A percentile compares a stretch with the other conserved stretches of the same genome.
Conservation (phyloP, 2,113 vertebrate genomes). For the Condylura cristata region DNA sequence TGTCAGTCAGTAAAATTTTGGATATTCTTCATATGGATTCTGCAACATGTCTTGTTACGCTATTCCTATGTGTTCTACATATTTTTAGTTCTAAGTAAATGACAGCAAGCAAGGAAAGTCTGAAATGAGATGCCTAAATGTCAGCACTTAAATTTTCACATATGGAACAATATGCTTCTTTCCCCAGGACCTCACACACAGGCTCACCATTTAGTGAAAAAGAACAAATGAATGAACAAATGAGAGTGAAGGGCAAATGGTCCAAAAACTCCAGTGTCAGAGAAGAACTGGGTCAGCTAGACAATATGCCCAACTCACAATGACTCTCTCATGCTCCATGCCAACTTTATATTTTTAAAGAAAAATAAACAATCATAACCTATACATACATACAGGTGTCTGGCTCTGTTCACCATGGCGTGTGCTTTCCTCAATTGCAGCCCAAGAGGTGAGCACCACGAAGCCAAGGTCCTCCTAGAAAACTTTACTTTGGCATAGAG, state of each 20-base stretch:
- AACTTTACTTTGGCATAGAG: background rate
- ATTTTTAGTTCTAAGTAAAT: slow-evolving; percentile 49
- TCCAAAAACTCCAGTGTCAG: background rate
- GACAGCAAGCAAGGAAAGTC: background rate
- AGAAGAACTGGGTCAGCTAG: background rate
- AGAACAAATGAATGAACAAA: background rate
- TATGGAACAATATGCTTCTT: background rate
- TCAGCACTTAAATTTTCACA: background rate
- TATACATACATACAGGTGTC: background rate
- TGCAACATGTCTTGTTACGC: slow-evolving; percentile 18
- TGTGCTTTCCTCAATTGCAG: background rate
- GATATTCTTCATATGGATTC: slow-evolving; percentile 57
- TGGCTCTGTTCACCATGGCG: background rate
- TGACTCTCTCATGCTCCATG: background rate
- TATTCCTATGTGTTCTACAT: slow-evolving; percentile 19
- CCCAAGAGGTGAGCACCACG: background rate
- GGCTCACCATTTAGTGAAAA: background rate
- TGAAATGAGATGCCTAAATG: background rate
- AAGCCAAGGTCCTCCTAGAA: background rate
- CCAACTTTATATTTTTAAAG: background rate
- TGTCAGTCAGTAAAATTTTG: slow-evolving; percentile 27
- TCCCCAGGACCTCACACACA: background rate
- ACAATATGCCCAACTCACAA: rapidly evolving
- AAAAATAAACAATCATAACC: background rate
- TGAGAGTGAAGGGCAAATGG: background rate